Evolutionary conservation across 2,888 invertebrate species (phyloP), one percentile per base, ranked within the genome.

Genomic region (Pimpla rufipes): DNA sequence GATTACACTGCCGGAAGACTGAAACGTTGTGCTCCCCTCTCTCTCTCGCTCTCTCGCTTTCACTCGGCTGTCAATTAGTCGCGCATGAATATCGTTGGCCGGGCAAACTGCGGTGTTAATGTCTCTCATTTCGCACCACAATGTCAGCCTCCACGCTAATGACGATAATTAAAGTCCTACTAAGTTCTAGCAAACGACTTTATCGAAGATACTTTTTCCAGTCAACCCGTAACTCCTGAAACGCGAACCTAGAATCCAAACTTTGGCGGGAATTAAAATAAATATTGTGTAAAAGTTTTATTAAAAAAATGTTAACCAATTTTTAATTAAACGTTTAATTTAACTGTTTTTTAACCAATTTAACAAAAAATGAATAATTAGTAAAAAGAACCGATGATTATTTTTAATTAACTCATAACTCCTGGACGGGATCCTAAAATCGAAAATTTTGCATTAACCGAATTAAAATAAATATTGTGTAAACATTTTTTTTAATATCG

Each of bases 41-140:
- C 5, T 18, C 40, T 13, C 35, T 40, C 52, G 16, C 21, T 29
- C 59, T 55, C 8, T 55, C 55, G 23, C 8, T 55, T 18, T 55
- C 55, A 81, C 70, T 59, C 55, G 52, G 52, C 76, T 37, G 75
- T 76, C 80, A 37, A 62, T 62, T 62, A 62, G 62, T 40, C 18
- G 62, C 62, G 35, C 62, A 18, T 62, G 10, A 18, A 37, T 62
- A 62, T 16, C 37, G n/a, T 37, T 37, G 40, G 11, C 1, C 62
- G 11, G 18, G 16, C 37, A 40, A 37, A 62, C 37, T 37, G 35
- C 10, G 16, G 57, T 59, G 37, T 62, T 18, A 62, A 62, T 18
- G 23, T 7, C 35, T 59, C 16, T 37, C 62, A 18, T 37, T 62
- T 62, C 2, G 10, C 62, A 37, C 35, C 37, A 5, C 37, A 37